Evolutionary conservation across 2,888 invertebrate genomes (phyloP).

Genomic region (Zaprionus bogoriensis): DNA sequence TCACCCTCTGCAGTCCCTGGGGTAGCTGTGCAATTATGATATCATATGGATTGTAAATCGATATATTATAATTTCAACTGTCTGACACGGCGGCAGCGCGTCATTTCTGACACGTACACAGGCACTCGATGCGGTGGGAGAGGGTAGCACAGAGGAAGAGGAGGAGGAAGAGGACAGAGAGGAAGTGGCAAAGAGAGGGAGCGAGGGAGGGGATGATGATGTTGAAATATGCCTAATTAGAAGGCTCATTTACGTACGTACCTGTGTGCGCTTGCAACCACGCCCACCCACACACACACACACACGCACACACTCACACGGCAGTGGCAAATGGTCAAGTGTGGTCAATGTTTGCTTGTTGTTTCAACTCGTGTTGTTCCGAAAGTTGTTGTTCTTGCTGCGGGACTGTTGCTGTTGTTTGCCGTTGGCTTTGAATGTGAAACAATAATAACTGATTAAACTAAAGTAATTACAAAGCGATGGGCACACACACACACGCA

Average conservation of each 20-base stretch:
- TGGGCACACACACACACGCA: background rate
- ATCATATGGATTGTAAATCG: constrained; percentile 6
- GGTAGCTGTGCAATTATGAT: constrained; percentile 6
- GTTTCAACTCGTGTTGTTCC: background rate
- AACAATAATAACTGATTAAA: constrained; percentile 24
- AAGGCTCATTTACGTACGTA: constrained; percentile 35
- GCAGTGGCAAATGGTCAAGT: too few species aligned
- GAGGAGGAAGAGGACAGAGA: background rate
- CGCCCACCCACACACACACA: constrained; percentile 15
- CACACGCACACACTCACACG: too few species aligned
- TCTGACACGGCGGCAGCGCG: background rate
- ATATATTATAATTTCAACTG: constrained; percentile 9
- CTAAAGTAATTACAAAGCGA: constrained; percentile 15
- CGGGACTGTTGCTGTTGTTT: constrained; percentile 1
- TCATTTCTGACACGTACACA: constrained; percentile 12
- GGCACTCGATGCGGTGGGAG: background rate
- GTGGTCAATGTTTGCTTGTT: background rate
- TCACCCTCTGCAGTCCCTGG: background rate
- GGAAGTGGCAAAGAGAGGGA: background rate
- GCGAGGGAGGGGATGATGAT: background rate
- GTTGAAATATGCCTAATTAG: constrained; percentile 12
- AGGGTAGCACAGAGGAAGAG: background rate
- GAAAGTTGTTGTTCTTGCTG: background rate
- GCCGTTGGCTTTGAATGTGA: constrained; percentile 18
- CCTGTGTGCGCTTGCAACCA: constrained; percentile 30